Evolutionary conservation across 2,888 invertebrate species (phyloP).

Genomic region (Ellobium chinense): DNA sequence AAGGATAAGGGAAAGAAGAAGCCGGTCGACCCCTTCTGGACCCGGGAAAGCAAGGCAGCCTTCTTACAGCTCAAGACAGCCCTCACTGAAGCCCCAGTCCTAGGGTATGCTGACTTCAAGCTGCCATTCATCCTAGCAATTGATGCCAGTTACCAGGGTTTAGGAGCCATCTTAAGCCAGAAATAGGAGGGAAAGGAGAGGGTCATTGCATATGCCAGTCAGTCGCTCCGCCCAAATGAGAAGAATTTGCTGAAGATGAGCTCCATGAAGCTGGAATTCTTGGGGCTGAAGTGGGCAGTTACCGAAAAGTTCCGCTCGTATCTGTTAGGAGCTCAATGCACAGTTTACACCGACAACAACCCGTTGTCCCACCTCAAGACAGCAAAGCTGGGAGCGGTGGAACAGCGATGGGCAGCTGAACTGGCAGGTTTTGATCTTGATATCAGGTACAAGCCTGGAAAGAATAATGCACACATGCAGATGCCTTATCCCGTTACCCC

Average conservation of each 20-base stretch:
- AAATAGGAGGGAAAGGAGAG: slow-evolving; percentile 36
- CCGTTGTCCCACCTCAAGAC: too few species aligned
- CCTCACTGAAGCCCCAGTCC: slow-evolving; percentile 45
- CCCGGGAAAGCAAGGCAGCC: slow-evolving; percentile 41
- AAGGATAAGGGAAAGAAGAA: too few species aligned
- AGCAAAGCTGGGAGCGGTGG: too few species aligned
- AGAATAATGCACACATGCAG: too few species aligned
- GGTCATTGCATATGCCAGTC: slow-evolving; percentile 48
- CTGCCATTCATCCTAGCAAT: slow-evolving; percentile 44
- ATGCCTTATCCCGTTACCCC: too few species aligned
- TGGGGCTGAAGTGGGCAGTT: slow-evolving; percentile 54
- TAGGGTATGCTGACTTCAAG: slow-evolving; percentile 49
- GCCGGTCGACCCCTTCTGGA: too few species aligned
- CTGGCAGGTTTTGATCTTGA: too few species aligned
- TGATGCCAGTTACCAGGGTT: slow-evolving; percentile 45
- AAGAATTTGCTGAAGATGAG: slow-evolving; percentile 45
- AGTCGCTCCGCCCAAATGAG: slow-evolving; percentile 1
- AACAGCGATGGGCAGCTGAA: too few species aligned
- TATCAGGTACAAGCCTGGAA: too few species aligned
- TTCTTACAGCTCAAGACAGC: slow-evolving; percentile 46
- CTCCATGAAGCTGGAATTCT: slow-evolving; percentile 51
- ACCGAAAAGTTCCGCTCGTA: slow-evolving; percentile 49
- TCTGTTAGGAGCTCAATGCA: slow-evolving; percentile 43
- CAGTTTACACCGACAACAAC: slow-evolving; percentile 48
- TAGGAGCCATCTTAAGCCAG: slow-evolving; percentile 51